Evolutionary conservation across 2,113 vertebrate genomes (phyloP).

Genomic region (Alligator mississippiensis): DNA sequence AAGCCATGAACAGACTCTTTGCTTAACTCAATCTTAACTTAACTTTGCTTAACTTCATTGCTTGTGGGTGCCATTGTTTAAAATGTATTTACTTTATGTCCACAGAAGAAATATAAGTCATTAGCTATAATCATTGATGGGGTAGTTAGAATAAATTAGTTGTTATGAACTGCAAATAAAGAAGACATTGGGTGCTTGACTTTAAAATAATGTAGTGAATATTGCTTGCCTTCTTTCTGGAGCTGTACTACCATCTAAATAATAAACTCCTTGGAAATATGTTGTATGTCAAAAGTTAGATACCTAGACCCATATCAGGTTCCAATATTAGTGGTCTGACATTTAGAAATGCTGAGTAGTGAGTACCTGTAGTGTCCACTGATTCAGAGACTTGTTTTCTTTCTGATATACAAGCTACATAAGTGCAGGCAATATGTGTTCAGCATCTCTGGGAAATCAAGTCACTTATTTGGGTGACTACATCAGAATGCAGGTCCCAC

Average conservation of each 20-base stretch:
- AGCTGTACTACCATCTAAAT: background rate
- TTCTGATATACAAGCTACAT: background rate
- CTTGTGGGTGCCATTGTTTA: background rate
- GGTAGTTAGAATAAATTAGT: conserved; percentile 33
- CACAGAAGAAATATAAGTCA: background rate
- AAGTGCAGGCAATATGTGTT: background rate
- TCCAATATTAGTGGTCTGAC: background rate
- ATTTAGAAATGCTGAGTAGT: background rate
- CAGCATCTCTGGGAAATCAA: background rate
- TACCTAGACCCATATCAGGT: background rate
- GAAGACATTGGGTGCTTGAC: background rate
- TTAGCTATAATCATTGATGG: conserved; percentile 18
- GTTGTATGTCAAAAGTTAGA: too few relatives aligned
- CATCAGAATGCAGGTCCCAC: background rate
- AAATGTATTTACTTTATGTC: conserved; percentile 13
- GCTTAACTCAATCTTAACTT: conserved; percentile 27
- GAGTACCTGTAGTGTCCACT: background rate
- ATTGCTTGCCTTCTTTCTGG: conserved; percentile 15
- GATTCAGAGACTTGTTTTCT: background rate
- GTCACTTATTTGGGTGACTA: background rate
- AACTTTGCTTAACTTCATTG: background rate
- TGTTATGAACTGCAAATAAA: conserved; percentile 45
- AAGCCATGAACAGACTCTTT: conserved; percentile 4
- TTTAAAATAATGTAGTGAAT: conserved; percentile 18
- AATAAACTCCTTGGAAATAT: conserved; percentile 19